phyloP scores from a whole-genome alignment of 2,888 invertebrate genomes.

The Conomelus anceps region DNA sequence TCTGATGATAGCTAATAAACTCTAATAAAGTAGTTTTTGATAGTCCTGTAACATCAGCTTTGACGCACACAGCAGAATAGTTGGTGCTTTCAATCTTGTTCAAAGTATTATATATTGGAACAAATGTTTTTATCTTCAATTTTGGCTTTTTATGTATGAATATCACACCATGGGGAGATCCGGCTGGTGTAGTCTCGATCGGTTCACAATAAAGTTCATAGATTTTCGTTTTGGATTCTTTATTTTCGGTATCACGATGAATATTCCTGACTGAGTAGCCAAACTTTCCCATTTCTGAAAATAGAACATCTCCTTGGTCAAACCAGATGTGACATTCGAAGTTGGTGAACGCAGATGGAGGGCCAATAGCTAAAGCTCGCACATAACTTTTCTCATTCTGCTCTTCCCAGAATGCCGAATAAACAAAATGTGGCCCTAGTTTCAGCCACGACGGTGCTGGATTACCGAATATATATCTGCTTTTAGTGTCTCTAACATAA shows the following conservation, averaged over 20 bases:
- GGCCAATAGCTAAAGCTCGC: constrained; percentile 57
- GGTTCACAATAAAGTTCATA: constrained; percentile 29
- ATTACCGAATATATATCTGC: constrained; percentile 47
- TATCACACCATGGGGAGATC: constrained; percentile 39
- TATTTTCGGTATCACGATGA: constrained; percentile 15
- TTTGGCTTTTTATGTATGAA: constrained; percentile 34
- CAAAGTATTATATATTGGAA: constrained; percentile 33
- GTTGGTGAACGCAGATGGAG: constrained; percentile 50
- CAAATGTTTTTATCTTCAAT: constrained; percentile 32
- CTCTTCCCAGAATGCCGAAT: constrained; percentile 57
- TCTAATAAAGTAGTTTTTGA: constrained; percentile 54
- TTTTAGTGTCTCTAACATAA: constrained; percentile 45
- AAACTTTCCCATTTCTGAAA: constrained; percentile 57
- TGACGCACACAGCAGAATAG: constrained; percentile 54
- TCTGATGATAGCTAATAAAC: constrained; percentile 59
- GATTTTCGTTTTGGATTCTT: constrained; percentile 21
- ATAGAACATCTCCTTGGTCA: constrained; percentile 46
- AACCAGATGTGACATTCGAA: constrained; percentile 63
- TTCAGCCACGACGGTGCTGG: constrained; percentile 58
- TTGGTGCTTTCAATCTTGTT: constrained; percentile 21
- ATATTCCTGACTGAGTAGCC: constrained; percentile 40
- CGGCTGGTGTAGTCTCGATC: constrained; percentile 30
- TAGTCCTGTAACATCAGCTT: constrained; percentile 50
- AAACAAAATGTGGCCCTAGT: constrained; percentile 56
- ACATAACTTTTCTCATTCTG: constrained; percentile 46